Base-by-base conservation (phyloP, 2,888 invertebrate species). In the Diaperis boleti region DNA sequence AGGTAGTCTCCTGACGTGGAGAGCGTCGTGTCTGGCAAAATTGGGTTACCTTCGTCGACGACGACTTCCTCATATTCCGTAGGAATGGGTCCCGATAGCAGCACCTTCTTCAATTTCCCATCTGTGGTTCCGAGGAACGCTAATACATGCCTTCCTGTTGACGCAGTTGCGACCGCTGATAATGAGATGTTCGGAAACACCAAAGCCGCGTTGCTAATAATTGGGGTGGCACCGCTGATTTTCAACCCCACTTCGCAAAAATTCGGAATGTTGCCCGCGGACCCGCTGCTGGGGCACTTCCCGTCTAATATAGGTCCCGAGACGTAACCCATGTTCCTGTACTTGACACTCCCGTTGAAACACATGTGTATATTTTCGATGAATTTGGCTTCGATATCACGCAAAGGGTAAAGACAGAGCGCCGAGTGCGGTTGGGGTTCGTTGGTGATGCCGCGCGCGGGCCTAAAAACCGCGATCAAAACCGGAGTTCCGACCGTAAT, bases 361-460 rank as follows among this genome's bases (percentile, higher is more conserved):
- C 98, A 98, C 89, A 95, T 92, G 80, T 96, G 96, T 73, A 98
- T 96, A 83, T 98, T 98, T 81, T 96, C 94, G 78, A 94, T 94
- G 82, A 98, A 98, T 80, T 93, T 93, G 70, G 90, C 89, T 79
- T 96, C 94, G 73, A 98, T 94, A 69, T 94, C 92, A 74, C 92
- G 89, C 67, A 98, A 84, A 62, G 96, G 93, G 82, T 92, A 98
- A 42, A 96, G 88, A 83, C 98, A 98, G 73, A 98, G 84, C 0
- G 96, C 98, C 1, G 98, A 96, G 69, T 91, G 90, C 18, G 88
- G 80, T 76, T 89, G 87, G 1, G 94, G 92, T 73, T 94, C 92
- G 83, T 92, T 92, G 59, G 91, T 89, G 72, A 96, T 95, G 69
- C 93, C 92, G 78, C 89, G 89, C 14, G 95, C 92, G n/a, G 93